A percentile compares a stretch with the other conserved stretches of the same genome.
Conservation (phyloP, 2,113 vertebrate genomes). For the Chloebia gouldiae region DNA sequence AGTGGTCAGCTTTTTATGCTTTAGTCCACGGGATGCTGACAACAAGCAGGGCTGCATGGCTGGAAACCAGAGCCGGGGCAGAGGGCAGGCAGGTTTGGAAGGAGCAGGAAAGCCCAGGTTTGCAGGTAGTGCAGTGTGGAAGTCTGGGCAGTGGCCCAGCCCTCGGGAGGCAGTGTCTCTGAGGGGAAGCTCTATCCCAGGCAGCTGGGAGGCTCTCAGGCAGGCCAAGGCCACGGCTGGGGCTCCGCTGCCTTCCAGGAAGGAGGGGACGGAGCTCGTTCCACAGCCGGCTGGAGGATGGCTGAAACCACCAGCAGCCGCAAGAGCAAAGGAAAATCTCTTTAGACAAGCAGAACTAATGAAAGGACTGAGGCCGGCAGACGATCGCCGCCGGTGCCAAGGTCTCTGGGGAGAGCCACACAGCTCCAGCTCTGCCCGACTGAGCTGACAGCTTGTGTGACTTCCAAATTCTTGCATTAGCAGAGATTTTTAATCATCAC, state of each 20-base stretch:
- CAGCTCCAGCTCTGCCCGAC: background rate
- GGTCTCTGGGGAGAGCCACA: background rate
- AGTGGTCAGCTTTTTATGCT: background rate
- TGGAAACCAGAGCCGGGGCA: background rate
- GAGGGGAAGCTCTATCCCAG: rapidly evolving
- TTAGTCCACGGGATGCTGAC: background rate
- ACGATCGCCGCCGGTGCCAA: background rate
- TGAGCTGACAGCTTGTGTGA: background rate
- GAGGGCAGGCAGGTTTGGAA: background rate
- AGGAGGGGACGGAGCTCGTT: background rate
- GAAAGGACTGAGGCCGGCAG: background rate
- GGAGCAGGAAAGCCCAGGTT: rapidly evolving
- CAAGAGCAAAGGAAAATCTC: background rate
- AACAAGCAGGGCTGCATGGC: background rate
- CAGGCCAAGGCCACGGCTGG: background rate
- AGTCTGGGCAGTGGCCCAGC: background rate
- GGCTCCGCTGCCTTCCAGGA: background rate
- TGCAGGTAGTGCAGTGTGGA: rapidly evolving
- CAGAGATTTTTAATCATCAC: background rate
- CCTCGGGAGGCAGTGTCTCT: rapidly evolving
- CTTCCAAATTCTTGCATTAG: background rate
- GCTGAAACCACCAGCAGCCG: background rate
- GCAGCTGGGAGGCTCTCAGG: background rate
- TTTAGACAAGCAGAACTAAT: slow-evolving; percentile 14
- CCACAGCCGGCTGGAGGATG: background rate